Base-by-base conservation (phyloP, 1,140 invertebrate genomes). In the Acarapis woodi region DNA sequence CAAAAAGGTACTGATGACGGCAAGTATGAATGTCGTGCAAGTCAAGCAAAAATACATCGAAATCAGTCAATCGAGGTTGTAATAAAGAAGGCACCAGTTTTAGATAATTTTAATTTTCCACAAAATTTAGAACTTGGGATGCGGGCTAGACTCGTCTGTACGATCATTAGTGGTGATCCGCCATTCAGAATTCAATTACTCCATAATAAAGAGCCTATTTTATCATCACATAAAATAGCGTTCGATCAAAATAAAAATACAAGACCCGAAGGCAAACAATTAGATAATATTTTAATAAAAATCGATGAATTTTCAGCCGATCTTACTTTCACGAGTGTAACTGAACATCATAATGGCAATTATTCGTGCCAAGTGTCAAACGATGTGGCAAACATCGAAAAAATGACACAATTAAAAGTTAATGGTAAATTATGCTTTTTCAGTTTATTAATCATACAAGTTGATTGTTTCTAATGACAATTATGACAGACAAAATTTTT, bases 51-150 rank as follows among this genome's bases (percentile, higher is more conserved):
- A 8, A 20, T 37, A 14, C n/a, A 19, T 31, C n/a, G 4, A n/a
- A 34, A 24, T 36, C 18, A 16, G 23, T 10, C 19, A 26, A 30
- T 25, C 3, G 15, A 35, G 4, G 15, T 14, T 30, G 3, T 35
- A 6, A 26, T 4, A 21, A 21, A 10, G 22, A 10, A 20, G 25
- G 32, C 29, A 12, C 46, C 46, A 22, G 33, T 40, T 28, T 47
- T 49, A 16, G 40, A 42, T 26, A 44, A 44, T 26, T 46, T 48
- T 35, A 35, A 34, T 9, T 47, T 49, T 39, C 43, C 47, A 9
- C 31, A 41, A 18, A 66, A 66, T 24, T 66, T 73, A 37, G 63
- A 68, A 35, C 67, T 69, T 48, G 73, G 73, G 25, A 72, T 62
- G 42, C 58, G 62, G 39, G 60, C 60, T 24, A 61, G 64, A 47